These are phyloP conservation scores for Xanthorhoe spadicearia DNA, from an alignment of 2,888 invertebrate genomes.

Conservation along the genomic window DNA sequence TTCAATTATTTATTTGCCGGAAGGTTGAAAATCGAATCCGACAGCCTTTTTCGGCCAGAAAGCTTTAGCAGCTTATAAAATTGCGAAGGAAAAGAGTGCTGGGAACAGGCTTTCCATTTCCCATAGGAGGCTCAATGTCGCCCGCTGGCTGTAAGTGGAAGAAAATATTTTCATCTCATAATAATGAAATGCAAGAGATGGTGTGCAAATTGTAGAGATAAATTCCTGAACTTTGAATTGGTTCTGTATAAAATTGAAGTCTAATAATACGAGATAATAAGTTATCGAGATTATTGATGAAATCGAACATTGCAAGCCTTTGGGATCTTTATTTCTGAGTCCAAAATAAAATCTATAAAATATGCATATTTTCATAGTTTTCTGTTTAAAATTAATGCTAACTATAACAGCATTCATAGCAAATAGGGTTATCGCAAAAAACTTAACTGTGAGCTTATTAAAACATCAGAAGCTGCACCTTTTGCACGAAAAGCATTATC, in stretches of 20 bases:
- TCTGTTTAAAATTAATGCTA: no score
- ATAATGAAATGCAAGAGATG: background rate
- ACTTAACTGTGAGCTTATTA: background rate
- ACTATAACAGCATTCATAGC: no score
- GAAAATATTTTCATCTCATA: slow-evolving; percentile 10
- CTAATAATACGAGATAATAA: background rate
- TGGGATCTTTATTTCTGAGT: no score
- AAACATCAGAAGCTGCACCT: slow-evolving; percentile 8
- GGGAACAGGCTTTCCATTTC: slow-evolving; percentile 13
- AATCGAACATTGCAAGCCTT: background rate
- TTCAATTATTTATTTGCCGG: background rate
- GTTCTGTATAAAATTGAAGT: background rate
- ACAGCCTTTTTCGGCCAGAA: background rate
- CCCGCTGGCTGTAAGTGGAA: background rate
- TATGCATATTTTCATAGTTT: no score
- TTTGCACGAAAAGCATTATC: slow-evolving; percentile 8
- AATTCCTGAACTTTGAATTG: background rate
- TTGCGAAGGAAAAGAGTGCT: slow-evolving; percentile 12
- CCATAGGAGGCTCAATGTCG: slow-evolving; percentile 14
- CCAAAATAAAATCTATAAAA: no score
- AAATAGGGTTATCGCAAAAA: no score
- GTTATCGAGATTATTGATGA: background rate
- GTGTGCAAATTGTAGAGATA: background rate
- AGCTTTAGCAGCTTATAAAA: slow-evolving; percentile 11
- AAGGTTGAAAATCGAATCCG: slow-evolving; percentile 1